These are phyloP conservation scores for Adineta ricciae DNA, from an alignment of 2,888 invertebrate genomes.

Conservation along the genomic window DNA sequence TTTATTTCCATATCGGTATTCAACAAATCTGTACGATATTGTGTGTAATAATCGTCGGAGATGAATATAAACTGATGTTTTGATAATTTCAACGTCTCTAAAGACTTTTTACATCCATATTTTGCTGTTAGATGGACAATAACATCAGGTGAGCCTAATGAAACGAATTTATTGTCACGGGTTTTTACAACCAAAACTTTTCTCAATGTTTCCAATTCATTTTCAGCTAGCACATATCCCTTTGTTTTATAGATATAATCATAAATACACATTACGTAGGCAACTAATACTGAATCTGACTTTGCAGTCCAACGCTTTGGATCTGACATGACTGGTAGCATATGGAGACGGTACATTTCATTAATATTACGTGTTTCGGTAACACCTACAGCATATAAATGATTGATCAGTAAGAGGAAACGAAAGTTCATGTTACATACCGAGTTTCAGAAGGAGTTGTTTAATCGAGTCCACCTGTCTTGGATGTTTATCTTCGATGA, in stretches of 20 bases:
- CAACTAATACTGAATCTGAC: neutral
- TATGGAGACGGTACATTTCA: neutral
- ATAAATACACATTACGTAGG: neutral
- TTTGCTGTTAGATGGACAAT: neutral
- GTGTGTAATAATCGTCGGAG: neutral
- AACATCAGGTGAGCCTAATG: neutral
- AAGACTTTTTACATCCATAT: neutral
- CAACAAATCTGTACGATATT: neutral
- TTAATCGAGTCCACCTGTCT: neutral
- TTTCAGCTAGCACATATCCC: too few species aligned
- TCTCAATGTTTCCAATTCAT: neutral
- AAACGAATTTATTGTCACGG: neutral
- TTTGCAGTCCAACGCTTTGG: neutral
- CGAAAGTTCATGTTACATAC: neutral
- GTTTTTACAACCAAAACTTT: neutral
- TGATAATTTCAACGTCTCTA: neutral
- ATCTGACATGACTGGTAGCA: neutral
- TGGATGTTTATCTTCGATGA: constrained; percentile 1
- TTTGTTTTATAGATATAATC: neutral
- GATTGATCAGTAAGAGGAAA: neutral
- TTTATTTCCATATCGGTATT: neutral
- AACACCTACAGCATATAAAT: neutral
- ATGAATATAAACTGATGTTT: neutral
- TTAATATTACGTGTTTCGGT: neutral
- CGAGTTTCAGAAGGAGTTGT: neutral